Base-by-base conservation (phyloP, 1,140 invertebrate species). In the Drosophila rhopaloa region DNA sequence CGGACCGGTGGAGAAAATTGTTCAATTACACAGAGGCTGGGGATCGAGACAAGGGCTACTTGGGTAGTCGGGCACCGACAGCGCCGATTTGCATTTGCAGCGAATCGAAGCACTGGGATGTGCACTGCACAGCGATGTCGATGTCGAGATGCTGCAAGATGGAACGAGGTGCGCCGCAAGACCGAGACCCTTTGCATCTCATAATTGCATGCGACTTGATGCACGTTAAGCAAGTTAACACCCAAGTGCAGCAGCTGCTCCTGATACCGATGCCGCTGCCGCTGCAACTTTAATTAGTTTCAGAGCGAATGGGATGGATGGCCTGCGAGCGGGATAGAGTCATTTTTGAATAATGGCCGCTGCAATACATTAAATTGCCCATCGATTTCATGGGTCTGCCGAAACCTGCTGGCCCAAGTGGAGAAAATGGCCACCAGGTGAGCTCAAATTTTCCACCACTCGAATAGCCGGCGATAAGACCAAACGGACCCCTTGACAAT, bases 151-250 rank as follows among this genome's bases (percentile, higher is more conserved):
- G 11, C 61, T 13, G 11, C 10, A 11, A 53, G 32, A 37, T 53
- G 50, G 29, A 37, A 16, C 68, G 59, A 40, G 44, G 16, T 41
- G 44, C 35, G 29, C 19, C 14, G 40, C 38, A 13, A 44, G 55
- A 16, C 29, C 50, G 29, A 37, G 16, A 29, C 50, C 65, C 55
- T 73, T 65, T 57, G 77, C 73, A 47, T 56, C 71, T 76, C 71
- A 80, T 86, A 86, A 86, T 86, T 86, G 83, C 83, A 66, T 66
- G 71, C 66, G 76, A 86, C 79, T 88, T 89, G 83, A 72, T 79
- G 84, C 72, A 89, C 85, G 73, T 75, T 89, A 89, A 89, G 81
- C 84, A 84, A 89, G 84, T 89, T 89, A 89, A 89, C 84, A 89
- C 84, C 84, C 84, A 81, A 86, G 54, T 60, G 71, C 55, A 44